Percentiles rank a stretch among this genome's conserved stretches.
Evolutionary conservation across 2,888 invertebrate species (phyloP).

Genomic region (Chaetogeoica ovagalla): DNA sequence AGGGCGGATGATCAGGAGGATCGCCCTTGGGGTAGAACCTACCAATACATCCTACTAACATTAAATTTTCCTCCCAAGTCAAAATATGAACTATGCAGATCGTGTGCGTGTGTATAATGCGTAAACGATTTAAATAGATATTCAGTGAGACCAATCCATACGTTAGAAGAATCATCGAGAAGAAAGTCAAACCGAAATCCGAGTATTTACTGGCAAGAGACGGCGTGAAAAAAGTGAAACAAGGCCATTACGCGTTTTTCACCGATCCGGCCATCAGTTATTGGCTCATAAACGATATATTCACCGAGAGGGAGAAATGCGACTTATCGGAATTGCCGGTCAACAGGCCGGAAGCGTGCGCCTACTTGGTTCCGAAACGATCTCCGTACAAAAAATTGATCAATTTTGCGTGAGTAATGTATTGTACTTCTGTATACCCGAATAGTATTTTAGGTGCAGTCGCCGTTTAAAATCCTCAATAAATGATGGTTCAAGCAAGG

Average conservation of each 20-base stretch:
- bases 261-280: conserved; percentile 71
- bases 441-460: too few relatives aligned
- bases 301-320: conserved; percentile 70
- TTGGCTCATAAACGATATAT: conserved; percentile 68
- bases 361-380: conserved; percentile 64
- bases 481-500: too few relatives aligned
- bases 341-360: conserved; percentile 66
- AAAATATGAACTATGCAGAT: too few relatives aligned
- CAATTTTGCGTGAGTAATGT: conserved; percentile 63
- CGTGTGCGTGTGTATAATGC: not conserved
- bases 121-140: not conserved
- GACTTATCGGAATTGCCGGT: conserved; percentile 69
- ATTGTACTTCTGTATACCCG: conserved; percentile 48
- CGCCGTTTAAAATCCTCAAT: too few relatives aligned
- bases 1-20: too few relatives aligned
- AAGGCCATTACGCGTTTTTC: conserved; percentile 72
- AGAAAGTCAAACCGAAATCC: conserved; percentile 54
- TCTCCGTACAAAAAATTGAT: conserved; percentile 69
- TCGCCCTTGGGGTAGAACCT: too few relatives aligned
- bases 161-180: conserved; percentile 64
- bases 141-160: conserved; percentile 64
- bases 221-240: conserved; percentile 66
- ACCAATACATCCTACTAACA: too few relatives aligned
- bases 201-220: conserved; percentile 61
- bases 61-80: too few relatives aligned